These are phyloP conservation scores for Scatophagus argus DNA, from an alignment of 2,113 vertebrate genomes.

Conservation along the genomic window DNA sequence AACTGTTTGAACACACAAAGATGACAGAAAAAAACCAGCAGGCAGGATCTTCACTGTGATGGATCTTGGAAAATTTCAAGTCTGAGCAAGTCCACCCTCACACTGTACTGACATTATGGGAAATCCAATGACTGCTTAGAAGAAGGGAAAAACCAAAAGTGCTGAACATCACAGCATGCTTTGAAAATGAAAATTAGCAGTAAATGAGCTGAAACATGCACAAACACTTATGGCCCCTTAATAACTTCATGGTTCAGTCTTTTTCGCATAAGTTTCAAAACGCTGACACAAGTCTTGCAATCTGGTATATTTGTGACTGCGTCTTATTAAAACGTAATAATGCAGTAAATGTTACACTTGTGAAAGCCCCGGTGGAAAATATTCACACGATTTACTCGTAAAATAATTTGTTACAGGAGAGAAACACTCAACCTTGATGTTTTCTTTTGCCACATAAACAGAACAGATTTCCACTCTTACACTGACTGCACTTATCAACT, in stretches of 20 bases:
- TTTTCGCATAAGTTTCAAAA: constrained; percentile 1
- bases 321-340: background rate
- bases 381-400: background rate
- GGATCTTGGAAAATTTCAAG: background rate
- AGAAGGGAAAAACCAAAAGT: background rate
- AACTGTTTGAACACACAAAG: background rate
- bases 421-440: background rate
- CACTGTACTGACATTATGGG: background rate
- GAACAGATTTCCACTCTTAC: background rate
- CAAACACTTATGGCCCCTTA: background rate
- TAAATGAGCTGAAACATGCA: constrained; percentile 15
- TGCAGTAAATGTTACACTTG: background rate
- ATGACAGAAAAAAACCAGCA: background rate
- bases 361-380: constrained; percentile 11
- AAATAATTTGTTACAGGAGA: background rate
- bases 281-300: background rate
- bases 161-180: background rate
- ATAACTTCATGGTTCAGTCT: background rate
- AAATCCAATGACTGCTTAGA: background rate
- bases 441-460: background rate
- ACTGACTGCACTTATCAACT: background rate
- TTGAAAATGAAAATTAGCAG: background rate
- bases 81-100: background rate
- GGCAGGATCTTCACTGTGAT: background rate
- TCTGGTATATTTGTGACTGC: background rate